Evolutionary conservation across 2,888 invertebrate genomes (phyloP).

Genomic region (Himalopsyche anomala): DNA sequence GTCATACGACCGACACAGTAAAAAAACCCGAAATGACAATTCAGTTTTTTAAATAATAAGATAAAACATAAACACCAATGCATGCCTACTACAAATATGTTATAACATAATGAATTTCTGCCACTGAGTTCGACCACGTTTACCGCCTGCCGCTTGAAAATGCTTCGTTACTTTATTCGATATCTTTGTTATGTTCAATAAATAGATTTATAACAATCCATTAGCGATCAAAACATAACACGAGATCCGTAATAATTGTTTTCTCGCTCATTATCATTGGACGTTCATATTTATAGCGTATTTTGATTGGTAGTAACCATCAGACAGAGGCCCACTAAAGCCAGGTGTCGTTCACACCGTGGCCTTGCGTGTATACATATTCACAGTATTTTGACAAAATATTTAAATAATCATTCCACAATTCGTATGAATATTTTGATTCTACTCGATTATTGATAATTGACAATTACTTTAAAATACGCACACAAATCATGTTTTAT

Average conservation of each 20-base stretch:
- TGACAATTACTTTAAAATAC: background rate
- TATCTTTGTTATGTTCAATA: conserved; percentile 66
- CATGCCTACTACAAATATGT: no score
- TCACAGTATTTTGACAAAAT: conserved; percentile 19
- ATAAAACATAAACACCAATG: no score
- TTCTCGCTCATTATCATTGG: conserved; percentile 61
- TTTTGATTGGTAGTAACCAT: conserved; percentile 60
- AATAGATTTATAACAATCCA: conserved; percentile 66
- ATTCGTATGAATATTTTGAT: background rate
- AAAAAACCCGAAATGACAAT: no score
- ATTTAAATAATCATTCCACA: background rate
- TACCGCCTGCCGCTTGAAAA: conserved; percentile 14
- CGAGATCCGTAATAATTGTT: conserved; percentile 52
- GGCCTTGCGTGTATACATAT: conserved; percentile 68
- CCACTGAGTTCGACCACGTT: background rate
- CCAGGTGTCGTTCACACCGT: conserved; percentile 79
- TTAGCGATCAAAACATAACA: conserved; percentile 69
- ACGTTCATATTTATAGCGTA: conserved; percentile 53
- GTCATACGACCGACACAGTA: no score
- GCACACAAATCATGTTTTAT: background rate
- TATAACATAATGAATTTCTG: no score
- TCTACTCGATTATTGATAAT: background rate
- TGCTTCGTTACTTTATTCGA: conserved; percentile 59
- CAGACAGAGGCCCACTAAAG: conserved; percentile 73
- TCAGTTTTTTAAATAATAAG: no score